phyloP scores from a whole-genome alignment of 2,113 vertebrate genomes.

The Tenebrosternarchus preto region DNA sequence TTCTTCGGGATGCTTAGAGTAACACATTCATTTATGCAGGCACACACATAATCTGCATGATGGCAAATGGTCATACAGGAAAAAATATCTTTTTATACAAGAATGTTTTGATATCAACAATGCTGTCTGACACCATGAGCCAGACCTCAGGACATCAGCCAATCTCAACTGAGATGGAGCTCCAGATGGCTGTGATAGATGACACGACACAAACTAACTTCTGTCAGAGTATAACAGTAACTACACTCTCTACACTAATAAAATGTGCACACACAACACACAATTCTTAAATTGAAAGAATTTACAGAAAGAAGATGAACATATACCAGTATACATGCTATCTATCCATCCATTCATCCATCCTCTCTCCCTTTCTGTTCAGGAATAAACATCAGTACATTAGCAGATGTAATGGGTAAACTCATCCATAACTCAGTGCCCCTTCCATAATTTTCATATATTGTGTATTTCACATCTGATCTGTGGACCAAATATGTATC shows the following conservation, averaged over 20 bases:
- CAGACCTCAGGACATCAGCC: not conserved
- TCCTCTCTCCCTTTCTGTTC: not conserved
- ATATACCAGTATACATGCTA: not conserved
- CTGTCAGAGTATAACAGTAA: constrained; percentile 8
- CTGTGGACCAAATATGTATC: too few species aligned
- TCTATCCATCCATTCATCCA: not conserved
- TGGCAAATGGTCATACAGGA: not conserved
- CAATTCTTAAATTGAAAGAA: not conserved
- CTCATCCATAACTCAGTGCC: too few species aligned
- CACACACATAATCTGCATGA: not conserved
- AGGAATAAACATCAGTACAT: too few species aligned
- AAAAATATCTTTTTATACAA: not conserved
- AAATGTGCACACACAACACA: not conserved
- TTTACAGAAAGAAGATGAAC: not conserved
- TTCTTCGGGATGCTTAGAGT: too few species aligned
- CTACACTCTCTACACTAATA: not conserved
- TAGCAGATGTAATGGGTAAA: too few species aligned
- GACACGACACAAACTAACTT: not conserved
- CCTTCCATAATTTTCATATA: too few species aligned
- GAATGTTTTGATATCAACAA: not conserved
- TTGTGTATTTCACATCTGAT: too few species aligned
- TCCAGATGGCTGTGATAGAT: not conserved
- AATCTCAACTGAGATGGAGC: not conserved
- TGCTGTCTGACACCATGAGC: not conserved
- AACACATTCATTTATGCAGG: too few species aligned